These are phyloP conservation scores for Polypterus senegalus DNA, from an alignment of 2,113 vertebrate genomes.

Conservation along the genomic window DNA sequence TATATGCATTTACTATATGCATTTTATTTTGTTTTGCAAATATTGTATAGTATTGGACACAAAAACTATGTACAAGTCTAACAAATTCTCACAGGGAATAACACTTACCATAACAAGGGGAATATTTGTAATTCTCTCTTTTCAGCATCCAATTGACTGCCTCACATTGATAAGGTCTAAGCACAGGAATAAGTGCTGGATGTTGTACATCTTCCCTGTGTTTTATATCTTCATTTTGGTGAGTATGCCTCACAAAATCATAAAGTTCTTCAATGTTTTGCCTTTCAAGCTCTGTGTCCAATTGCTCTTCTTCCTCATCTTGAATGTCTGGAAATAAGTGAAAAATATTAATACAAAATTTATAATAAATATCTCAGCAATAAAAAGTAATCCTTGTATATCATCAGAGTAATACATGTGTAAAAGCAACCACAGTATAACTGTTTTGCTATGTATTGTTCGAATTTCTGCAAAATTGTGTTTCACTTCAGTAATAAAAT, in stretches of 20 bases:
- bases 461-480: too few species aligned
- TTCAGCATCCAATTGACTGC: conserved; percentile 68
- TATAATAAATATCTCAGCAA: conserved; percentile 83
- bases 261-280: conserved; percentile 96
- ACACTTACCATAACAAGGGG: conserved; percentile 40
- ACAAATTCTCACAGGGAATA: neutral
- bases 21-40: too few species aligned
- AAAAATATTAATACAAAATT: conserved; percentile 65
- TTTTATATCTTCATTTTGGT: conserved; percentile 52
- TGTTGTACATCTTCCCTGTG: conserved; percentile 73
- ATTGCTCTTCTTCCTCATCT: conserved; percentile 72
- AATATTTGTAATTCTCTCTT: conserved; percentile 34
- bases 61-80: neutral
- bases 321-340: conserved; percentile 37
- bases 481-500: too few species aligned
- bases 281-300: conserved; percentile 77
- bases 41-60: too few species aligned
- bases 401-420: too few species aligned
- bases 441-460: too few species aligned
- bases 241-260: conserved; percentile 68
- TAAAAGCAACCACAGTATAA: too few species aligned
- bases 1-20: too few species aligned
- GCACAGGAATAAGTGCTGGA: conserved; percentile 64
- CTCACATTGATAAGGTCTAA: conserved; percentile 55
- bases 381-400: too few species aligned